Percentiles rank a stretch among this genome's conserved stretches.
Evolutionary conservation across 1,140 invertebrate genomes (phyloP).

Genomic region (Drosophila gunungcola): DNA sequence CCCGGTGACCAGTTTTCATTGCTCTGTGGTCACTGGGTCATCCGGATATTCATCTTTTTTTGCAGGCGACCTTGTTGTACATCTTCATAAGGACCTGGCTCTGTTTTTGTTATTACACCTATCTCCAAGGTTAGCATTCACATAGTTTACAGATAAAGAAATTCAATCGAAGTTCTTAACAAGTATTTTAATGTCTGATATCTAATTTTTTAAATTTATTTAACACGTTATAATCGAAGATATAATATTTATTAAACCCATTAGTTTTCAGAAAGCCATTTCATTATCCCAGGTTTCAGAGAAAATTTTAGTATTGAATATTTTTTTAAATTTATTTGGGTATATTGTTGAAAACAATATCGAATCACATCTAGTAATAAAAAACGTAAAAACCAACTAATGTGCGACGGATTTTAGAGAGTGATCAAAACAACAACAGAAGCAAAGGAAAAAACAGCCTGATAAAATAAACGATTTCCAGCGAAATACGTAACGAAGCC

Average conservation of each 20-base stretch:
- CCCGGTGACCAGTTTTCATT: conserved; percentile 20
- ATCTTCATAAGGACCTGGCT: not conserved
- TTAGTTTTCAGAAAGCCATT: too few species aligned
- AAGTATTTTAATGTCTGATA: too few species aligned
- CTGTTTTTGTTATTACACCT: not conserved
- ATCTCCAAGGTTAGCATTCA: conserved; percentile 7
- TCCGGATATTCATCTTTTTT: conserved; percentile 1
- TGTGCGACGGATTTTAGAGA: not conserved
- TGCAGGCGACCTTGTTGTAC: conserved; percentile 10
- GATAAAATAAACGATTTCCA: conserved; percentile 39
- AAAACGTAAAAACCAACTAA: not conserved
- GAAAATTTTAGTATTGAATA: too few species aligned
- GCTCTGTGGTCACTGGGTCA: conserved; percentile 32
- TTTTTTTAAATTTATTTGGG: too few species aligned
- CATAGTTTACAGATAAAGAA: not conserved
- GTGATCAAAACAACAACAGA: conserved; percentile 11
- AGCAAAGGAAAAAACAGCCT: conserved; percentile 31
- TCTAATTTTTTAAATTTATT: too few species aligned
- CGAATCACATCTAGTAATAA: not conserved
- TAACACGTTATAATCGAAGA: too few species aligned
- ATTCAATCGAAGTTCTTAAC: too few species aligned
- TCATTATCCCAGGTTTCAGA: too few species aligned
- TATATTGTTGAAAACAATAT: not conserved
- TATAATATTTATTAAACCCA: too few species aligned
- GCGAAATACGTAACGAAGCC: conserved; percentile 10